Conservation (phyloP, 2,797 vertebrate genomes). For the Megalops cyprinoides region DNA sequence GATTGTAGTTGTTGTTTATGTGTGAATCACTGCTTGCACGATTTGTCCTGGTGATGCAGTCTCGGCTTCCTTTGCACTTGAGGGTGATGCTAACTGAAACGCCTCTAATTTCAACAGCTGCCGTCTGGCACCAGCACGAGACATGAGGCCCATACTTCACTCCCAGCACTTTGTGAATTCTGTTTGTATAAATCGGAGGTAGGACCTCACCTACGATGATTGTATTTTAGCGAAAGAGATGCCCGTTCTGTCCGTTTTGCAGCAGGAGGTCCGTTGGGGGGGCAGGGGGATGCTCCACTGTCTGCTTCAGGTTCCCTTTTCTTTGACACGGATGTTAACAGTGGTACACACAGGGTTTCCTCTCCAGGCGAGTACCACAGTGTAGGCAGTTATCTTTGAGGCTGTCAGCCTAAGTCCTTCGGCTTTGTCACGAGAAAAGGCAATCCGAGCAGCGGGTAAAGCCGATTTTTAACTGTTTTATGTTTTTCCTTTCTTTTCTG, state of each 20-base stretch:
- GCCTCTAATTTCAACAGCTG: slow-evolving; percentile 30
- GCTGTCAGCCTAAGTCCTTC: background rate
- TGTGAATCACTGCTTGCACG: slow-evolving; percentile 49
- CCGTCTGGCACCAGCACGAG: slow-evolving; percentile 59
- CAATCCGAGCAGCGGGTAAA: slow-evolving; percentile 9
- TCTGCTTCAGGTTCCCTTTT: slow-evolving; percentile 42
- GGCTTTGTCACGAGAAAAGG: slow-evolving; percentile 20
- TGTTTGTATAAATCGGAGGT: slow-evolving; percentile 77
- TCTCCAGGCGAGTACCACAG: slow-evolving; percentile 8
- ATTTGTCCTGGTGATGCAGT: slow-evolving; percentile 30
- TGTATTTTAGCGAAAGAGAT: slow-evolving; percentile 78
- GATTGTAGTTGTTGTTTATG: slow-evolving; percentile 69
- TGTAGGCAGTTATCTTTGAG: slow-evolving; percentile 36
- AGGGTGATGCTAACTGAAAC: slow-evolving; percentile 15
- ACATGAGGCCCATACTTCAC: slow-evolving; percentile 79
- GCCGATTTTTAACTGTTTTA: slow-evolving; percentile 7
- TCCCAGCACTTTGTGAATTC: slow-evolving; percentile 78
- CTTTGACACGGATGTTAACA: background rate
- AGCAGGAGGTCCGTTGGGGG: slow-evolving; percentile 57
- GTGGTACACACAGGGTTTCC: background rate
- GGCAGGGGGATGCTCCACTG: slow-evolving; percentile 48
- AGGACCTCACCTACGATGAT: slow-evolving; percentile 62
- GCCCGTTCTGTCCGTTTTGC: slow-evolving; percentile 71
- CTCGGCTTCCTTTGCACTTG: slow-evolving; percentile 51
- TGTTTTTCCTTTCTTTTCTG: slow-evolving; percentile 16